Conservation (phyloP, 2,113 vertebrate genomes). For the Montifringilla adamsi region DNA sequence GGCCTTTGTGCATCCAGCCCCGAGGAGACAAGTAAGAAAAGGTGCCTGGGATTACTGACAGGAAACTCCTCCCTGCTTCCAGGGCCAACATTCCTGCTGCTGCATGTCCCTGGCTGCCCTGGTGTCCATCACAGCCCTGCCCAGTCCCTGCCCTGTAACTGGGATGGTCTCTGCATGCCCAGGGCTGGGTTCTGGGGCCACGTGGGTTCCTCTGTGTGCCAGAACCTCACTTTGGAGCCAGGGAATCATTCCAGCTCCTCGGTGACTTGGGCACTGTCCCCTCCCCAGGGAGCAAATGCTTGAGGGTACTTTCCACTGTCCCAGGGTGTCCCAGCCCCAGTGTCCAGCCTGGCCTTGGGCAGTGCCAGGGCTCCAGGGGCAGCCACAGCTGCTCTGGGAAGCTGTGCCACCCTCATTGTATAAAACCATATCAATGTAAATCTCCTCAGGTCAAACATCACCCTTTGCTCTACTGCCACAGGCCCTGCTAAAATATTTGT, state of each 20-base stretch:
- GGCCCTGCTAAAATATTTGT: not conserved
- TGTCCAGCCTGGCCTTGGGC: not conserved
- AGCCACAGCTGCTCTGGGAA: not conserved
- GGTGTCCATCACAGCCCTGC: accelerated
- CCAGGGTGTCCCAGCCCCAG: not conserved
- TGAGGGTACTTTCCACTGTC: accelerated
- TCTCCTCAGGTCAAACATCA: not conserved
- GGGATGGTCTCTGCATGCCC: accelerated
- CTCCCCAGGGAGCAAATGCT: not conserved
- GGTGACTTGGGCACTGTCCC: too few relatives aligned
- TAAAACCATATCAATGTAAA: not conserved
- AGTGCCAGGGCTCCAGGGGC: not conserved
- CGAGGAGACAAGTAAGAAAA: not conserved
- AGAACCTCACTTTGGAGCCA: not conserved
- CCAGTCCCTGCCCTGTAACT: not conserved
- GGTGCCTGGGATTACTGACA: not conserved
- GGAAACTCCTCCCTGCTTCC: not conserved
- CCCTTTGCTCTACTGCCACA: not conserved
- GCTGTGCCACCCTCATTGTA: not conserved
- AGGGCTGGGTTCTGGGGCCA: not conserved
- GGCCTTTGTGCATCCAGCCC: not conserved
- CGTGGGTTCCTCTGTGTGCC: accelerated
- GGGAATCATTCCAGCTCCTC: not conserved
- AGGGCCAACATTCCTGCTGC: accelerated
- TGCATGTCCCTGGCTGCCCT: accelerated